Conservation (phyloP, 2,113 vertebrate species). For the Verasper variegatus region DNA sequence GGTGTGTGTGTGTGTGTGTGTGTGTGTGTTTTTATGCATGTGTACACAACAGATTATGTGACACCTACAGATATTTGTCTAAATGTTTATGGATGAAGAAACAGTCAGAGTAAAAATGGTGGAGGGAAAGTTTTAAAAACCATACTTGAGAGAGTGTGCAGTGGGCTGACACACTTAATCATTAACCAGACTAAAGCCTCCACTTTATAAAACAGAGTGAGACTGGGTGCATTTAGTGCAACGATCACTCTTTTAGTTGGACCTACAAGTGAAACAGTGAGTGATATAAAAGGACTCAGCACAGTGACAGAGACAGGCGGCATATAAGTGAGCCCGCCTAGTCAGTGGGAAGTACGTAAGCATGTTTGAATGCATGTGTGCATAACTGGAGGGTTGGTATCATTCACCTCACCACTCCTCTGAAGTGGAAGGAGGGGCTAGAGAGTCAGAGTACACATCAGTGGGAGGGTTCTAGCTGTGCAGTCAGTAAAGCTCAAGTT, state of each 20-base stretch:
- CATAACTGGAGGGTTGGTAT: slow-evolving; percentile 26
- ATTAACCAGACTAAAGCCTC: slow-evolving; percentile 53
- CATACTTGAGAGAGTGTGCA: background rate
- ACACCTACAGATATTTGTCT: slow-evolving; percentile 25
- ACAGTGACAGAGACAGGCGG: background rate
- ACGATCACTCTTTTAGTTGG: background rate
- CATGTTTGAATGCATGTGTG: slow-evolving; percentile 18
- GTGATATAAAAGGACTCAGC: background rate
- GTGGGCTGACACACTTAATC: slow-evolving; percentile 19
- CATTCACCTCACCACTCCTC: slow-evolving; percentile 32
- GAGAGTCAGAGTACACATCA: slow-evolving; percentile 3
- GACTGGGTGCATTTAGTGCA: background rate
- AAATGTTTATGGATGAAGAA: background rate
- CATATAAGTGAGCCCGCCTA: slow-evolving; percentile 25
- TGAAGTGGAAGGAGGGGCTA: slow-evolving; percentile 13
- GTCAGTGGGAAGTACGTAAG: slow-evolving; percentile 28
- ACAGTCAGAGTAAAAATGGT: background rate
- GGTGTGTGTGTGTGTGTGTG: slow-evolving; percentile 39
- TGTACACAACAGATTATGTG: slow-evolving; percentile 56
- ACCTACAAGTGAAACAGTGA: background rate
- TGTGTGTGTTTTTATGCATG: background rate
- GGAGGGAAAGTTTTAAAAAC: background rate
- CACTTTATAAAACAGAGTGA: slow-evolving; percentile 17
- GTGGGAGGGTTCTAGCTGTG: slow-evolving; percentile 9
- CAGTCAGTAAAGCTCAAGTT: background rate